Base-by-base conservation (phyloP, 1,140 invertebrate species). In the Drosophila bocki region DNA sequence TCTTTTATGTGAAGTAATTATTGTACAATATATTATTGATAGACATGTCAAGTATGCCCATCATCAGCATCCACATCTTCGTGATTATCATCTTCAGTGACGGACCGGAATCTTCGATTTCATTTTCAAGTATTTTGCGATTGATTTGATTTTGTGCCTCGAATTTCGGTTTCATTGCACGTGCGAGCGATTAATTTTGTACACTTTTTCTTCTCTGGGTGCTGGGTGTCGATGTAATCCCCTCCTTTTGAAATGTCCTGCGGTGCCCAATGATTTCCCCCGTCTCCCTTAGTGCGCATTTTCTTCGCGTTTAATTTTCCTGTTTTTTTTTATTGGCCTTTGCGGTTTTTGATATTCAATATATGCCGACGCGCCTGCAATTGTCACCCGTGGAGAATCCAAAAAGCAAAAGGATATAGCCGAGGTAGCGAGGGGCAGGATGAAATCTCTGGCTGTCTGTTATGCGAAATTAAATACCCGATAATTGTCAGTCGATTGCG, bases 181-280 rank as follows among this genome's bases (percentile, higher is more conserved):
- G 82, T 88, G 83, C 83, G 42, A 69, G 33, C 80, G 82, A 72
- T 86, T 82, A 82, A 86, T 79, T 87, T 76, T 79, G 60, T 67
- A 51, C 58, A 50, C 6, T 7, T 47, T 59, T 75, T 13, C 12
- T 33, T 7, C 3, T 12, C 33, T 37, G 37, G 35, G n/a, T 61
- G 54, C 22, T 44, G 48, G 35, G n/a, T 61, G 54, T 17, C 41
- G 48, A 64, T 53, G 58, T 80, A 83, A 86, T 88, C 80, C 80
- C 71, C 61, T 39, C 71, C 69, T 64, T 82, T 82, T 45, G 12
- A 67, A 71, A 60, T 61, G 54, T 88, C 83, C 83, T 86, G 83
- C 58, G 67, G 80, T 77, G 80, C 84, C 59, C 39, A 63, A 82
- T 65, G 83, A 83, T 86, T 88, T 78, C 64, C 57, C 71, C 70